A percentile compares a stretch with the other conserved stretches of the same genome.
Conservation (phyloP, 2,113 vertebrate genomes). For the Lichenostomus cassidix region DNA sequence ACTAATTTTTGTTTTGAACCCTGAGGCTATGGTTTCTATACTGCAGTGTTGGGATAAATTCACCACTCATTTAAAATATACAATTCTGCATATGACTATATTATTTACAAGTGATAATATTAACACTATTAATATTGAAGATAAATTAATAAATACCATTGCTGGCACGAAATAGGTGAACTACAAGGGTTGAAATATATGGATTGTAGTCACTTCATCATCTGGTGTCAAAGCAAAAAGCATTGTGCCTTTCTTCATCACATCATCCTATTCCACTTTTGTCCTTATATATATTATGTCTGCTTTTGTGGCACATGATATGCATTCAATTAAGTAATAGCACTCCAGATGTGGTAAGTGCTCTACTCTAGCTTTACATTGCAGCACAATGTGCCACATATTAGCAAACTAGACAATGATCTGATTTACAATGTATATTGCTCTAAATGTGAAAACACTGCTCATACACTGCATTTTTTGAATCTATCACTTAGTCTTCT, state of each 20-base stretch:
- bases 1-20: neutral
- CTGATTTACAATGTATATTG: slow-evolving; percentile 20
- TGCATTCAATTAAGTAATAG: neutral
- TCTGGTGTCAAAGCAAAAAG: neutral
- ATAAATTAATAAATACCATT: neutral
- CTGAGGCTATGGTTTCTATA: neutral
- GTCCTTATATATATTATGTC: neutral
- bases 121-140: neutral
- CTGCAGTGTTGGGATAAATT: neutral
- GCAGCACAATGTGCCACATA: neutral
- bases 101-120: neutral
- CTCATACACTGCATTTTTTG: neutral
- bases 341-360: slow-evolving; percentile 1
- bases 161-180: neutral
- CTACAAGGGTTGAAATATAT: neutral
- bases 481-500: neutral
- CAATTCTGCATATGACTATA: neutral
- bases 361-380: neutral
- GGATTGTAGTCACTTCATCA: neutral
- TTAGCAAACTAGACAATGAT: slow-evolving; percentile 23
- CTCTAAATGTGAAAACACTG: neutral
- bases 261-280: neutral
- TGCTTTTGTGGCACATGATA: neutral
- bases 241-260: neutral
- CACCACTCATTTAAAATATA: neutral